Conservation (phyloP, 1,140 invertebrate species). For the Acyrthosiphon pisum region DNA sequence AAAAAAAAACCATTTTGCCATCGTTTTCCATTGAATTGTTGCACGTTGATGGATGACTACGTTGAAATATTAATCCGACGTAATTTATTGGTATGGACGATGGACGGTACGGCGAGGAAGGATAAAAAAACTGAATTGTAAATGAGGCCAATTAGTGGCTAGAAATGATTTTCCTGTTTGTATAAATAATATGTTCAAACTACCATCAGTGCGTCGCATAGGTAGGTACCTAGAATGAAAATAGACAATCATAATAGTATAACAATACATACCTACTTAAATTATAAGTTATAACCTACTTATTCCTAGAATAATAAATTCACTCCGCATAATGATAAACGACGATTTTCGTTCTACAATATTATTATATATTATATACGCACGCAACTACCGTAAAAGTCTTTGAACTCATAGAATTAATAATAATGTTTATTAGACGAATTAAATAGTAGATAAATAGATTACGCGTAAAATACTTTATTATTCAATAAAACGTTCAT, state of each 20-base stretch:
- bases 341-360: not conserved
- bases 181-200: conserved; percentile 1
- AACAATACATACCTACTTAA: not conserved
- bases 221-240: not conserved
- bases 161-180: not conserved
- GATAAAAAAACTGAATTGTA: conserved; percentile 11
- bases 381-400: conserved; percentile 1
- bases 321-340: not conserved
- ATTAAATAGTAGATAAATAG: conserved; percentile 14
- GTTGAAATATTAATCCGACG: conserved; percentile 32
- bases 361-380: not conserved
- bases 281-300: conserved; percentile 2
- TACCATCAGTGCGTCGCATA: not conserved
- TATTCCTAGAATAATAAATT: not conserved
- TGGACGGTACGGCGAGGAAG: not conserved
- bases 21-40: conserved; percentile 20
- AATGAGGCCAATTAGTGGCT: conserved; percentile 26
- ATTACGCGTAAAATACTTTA: not conserved
- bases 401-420: not conserved
- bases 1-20: not conserved
- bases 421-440: not conserved
- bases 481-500: not conserved
- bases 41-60: not conserved
- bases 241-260: not conserved
- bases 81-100: not conserved